These are phyloP conservation scores for Plotosus lineatus DNA, from an alignment of 2,113 vertebrate genomes.

Conservation along the genomic window DNA sequence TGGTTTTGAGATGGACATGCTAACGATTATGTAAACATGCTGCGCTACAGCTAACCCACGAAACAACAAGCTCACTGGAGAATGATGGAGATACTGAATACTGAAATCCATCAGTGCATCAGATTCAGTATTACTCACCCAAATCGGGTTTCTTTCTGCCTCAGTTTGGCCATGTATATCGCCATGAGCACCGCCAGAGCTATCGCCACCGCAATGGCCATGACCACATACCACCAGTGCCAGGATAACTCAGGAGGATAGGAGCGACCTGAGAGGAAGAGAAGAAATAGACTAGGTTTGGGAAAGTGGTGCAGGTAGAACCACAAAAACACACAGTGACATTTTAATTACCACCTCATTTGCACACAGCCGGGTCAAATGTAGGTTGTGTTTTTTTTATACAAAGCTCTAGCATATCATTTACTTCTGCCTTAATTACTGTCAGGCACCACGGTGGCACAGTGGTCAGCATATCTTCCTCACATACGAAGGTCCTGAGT, in stretches of 20 bases:
- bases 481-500: too few relatives aligned
- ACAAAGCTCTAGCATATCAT: neutral
- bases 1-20: too few relatives aligned
- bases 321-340: neutral
- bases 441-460: too few relatives aligned
- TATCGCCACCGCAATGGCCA: slow-evolving; percentile 75
- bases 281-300: slow-evolving; percentile 4
- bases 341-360: neutral
- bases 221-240: slow-evolving; percentile 91
- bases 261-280: slow-evolving; percentile 46
- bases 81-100: neutral
- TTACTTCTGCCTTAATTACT: neutral
- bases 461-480: too few relatives aligned
- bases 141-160: slow-evolving; percentile 86
- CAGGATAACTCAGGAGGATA: slow-evolving; percentile 74
- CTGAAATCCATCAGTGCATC: neutral
- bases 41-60: neutral
- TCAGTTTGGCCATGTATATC: slow-evolving; percentile 78
- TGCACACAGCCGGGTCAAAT: neutral
- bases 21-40: neutral
- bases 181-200: slow-evolving; percentile 75
- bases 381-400: neutral
- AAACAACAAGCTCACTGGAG: neutral
- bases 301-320: neutral
- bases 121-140: slow-evolving; percentile 70